Percentiles rank a stretch among this genome's conserved stretches.
phyloP scores from a whole-genome alignment of 2,888 invertebrate species.

The Tetropium fuscum region DNA sequence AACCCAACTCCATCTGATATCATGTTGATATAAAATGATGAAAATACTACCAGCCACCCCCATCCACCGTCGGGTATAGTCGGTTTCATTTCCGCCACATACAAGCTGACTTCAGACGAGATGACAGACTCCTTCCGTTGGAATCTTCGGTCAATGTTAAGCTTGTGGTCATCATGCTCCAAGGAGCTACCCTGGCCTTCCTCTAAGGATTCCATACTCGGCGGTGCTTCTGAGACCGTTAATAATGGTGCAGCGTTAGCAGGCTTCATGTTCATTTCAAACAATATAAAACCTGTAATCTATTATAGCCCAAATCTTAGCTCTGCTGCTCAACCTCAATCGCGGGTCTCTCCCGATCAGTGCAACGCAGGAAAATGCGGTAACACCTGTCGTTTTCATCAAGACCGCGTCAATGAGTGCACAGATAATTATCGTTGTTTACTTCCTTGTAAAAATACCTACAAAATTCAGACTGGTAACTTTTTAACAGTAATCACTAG shows the following conservation, averaged over 20 bases:
- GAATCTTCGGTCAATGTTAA: slow-evolving; percentile 34
- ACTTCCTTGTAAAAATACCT: neutral
- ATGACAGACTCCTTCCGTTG: slow-evolving; percentile 48
- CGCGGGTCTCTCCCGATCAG: neutral
- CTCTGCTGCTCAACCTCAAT: neutral
- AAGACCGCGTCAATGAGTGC: slow-evolving; percentile 3
- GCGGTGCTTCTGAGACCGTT: slow-evolving; percentile 36
- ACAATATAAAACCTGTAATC: slow-evolving; percentile 13
- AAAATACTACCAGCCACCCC: slow-evolving; percentile 91
- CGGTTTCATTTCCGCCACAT: slow-evolving; percentile 61
- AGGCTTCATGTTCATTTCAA: neutral
- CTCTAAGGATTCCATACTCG: slow-evolving; percentile 25
- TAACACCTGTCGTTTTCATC: slow-evolving; percentile 7
- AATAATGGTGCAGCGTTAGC: slow-evolving; percentile 35
- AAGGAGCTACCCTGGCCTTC: neutral
- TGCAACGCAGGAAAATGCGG: neutral
- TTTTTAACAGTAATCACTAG: neutral
- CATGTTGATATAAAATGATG: slow-evolving; percentile 87
- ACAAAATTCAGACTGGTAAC: neutral
- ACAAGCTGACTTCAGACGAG: slow-evolving; percentile 47
- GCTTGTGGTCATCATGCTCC: neutral
- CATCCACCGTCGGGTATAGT: slow-evolving; percentile 85
- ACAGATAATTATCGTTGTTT: neutral
- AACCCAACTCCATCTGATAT: slow-evolving; percentile 95
- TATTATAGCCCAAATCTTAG: slow-evolving; percentile 5